Evolutionary conservation across 2,797 vertebrate species (phyloP), one percentile per base, ranked within the genome.

Genomic region (Coreius guichenoti): DNA sequence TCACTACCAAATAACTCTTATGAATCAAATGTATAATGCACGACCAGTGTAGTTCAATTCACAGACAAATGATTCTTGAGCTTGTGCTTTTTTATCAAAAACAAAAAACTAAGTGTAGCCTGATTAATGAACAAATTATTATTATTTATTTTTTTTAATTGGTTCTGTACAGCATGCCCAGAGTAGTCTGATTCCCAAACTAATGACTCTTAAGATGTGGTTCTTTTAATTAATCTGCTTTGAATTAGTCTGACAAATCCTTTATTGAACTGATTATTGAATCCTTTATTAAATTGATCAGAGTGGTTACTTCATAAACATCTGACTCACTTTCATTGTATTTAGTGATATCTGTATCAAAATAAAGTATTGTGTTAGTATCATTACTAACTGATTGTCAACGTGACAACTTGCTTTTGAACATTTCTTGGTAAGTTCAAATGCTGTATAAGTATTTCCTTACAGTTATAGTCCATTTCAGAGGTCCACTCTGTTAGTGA

Each of bases 401-500:
- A 58, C 19, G 51, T 43, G 9, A 23, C 8, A 45, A 45, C 13
- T 45, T 79, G 54, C 56, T 26, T 11, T 75, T 45, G 33, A 49
- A 70, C 26, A 36, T 33, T 80, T 68, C 43, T 31, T 36, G 63
- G 43, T 36, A 49, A 17, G 45, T 69, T 70, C 8, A 70, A 79
- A 65, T 51, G 67, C 23, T 26, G 56, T 45, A 29, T 14, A 39
- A 80, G 43, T 33, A 68, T 49, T 65, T 68, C 29, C 61, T 51
- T 19, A 68, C 26, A 70, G 56, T 54, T 54, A 54, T 54, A 54
- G 19, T 54, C 51, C 23, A 39, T 67, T 31, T 68, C 65, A 68
- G n/a, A 43, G 29, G 3, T 69, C 49, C 33, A 67, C 12, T 31
- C 17, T 56, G 5, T 75, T 73, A 88, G 85, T 87, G 87, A 76